Conservation (phyloP, 2,888 invertebrate genomes). For the Criorhina ranunculi region DNA sequence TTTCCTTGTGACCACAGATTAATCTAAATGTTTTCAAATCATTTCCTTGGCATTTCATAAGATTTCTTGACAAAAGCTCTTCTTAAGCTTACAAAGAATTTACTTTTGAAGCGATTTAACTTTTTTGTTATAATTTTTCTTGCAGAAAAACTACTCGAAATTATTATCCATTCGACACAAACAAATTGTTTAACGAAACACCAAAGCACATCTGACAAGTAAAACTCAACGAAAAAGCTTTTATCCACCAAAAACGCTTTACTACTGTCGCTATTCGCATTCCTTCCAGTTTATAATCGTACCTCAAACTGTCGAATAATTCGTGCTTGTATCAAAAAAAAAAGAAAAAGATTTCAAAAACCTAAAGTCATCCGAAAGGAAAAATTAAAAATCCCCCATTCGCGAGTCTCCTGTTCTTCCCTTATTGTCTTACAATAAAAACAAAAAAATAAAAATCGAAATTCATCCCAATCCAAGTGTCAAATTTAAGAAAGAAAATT, state of each 20-base stretch:
- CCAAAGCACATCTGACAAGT: constrained; percentile 60
- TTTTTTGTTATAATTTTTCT: too few species aligned
- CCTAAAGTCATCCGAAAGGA: background rate
- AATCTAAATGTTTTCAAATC: too few species aligned
- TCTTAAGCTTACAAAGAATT: too few species aligned
- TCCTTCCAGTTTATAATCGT: constrained; percentile 52
- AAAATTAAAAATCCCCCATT: background rate
- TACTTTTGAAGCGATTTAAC: too few species aligned
- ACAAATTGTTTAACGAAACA: background rate
- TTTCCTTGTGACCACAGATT: too few species aligned
- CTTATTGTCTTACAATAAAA: too few species aligned
- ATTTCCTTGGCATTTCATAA: too few species aligned
- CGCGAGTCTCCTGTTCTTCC: too few species aligned
- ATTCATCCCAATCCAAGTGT: constrained; percentile 1
- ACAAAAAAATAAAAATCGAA: background rate
- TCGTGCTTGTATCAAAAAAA: constrained; percentile 33
- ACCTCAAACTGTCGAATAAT: constrained; percentile 58
- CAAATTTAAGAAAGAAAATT: background rate
- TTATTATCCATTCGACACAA: too few species aligned
- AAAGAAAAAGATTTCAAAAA: constrained; percentile 16
- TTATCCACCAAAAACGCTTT: constrained; percentile 7
- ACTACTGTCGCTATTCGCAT: background rate
- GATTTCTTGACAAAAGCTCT: too few species aligned
- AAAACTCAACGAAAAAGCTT: constrained; percentile 63
- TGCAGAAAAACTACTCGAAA: too few species aligned